Percentiles rank a stretch among this genome's conserved stretches.
Conservation (phyloP, 1,140 invertebrate species). For the Papilio dardanus region DNA sequence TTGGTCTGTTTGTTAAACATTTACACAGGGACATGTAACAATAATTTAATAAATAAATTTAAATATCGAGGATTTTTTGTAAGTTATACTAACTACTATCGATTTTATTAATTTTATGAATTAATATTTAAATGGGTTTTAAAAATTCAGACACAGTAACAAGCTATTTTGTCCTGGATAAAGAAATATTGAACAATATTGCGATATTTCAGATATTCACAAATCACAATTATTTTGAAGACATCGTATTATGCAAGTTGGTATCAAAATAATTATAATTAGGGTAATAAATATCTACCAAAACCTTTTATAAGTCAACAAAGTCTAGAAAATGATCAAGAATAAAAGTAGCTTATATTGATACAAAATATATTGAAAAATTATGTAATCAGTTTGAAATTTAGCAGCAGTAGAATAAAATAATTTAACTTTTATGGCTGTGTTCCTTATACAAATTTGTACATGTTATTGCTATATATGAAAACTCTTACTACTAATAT, state of each 20-base stretch:
- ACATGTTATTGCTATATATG: conserved; percentile 14
- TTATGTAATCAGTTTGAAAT: background rate
- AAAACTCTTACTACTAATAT: background rate
- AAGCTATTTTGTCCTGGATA: background rate
- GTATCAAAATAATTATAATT: background rate
- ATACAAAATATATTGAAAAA: background rate
- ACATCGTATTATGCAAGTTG: background rate
- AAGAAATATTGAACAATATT: background rate
- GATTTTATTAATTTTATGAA: background rate
- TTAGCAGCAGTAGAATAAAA: background rate
- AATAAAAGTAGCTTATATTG: background rate
- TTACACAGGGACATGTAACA: conserved; percentile 19
- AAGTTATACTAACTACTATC: conserved; percentile 2
- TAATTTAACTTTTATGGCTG: background rate
- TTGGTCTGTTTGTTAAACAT: conserved; percentile 26
- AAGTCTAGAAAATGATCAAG: background rate
- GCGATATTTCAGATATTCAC: background rate
- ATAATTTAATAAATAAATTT: conserved; percentile 13
- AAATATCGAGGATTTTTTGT: conserved; percentile 1
- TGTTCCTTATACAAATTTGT: conserved; percentile 17
- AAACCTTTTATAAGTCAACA: background rate
- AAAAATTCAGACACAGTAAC: background rate
- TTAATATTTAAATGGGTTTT: background rate
- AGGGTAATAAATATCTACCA: background rate
- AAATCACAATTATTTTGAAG: background rate